Evolutionary conservation across 2,888 invertebrate species (phyloP).

Genomic region (Hydriomena furcata): DNA sequence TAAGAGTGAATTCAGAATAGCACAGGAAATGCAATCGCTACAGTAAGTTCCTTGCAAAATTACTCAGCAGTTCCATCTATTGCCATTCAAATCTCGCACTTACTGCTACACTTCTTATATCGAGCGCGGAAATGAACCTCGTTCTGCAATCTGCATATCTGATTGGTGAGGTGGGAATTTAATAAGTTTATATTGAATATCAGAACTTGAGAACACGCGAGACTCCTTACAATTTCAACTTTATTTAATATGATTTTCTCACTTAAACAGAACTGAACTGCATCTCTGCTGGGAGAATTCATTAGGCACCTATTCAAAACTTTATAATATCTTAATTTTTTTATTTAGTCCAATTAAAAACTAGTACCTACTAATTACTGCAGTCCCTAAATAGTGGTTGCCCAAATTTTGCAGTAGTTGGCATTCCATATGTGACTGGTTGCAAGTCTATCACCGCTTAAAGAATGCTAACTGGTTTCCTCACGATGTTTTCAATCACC

Average conservation of each 20-base stretch:
- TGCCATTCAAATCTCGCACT: constrained; percentile 23
- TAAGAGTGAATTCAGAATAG: constrained; percentile 14
- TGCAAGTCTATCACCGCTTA: too few relatives aligned
- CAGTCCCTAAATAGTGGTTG: too few relatives aligned
- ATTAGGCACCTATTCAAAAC: too few relatives aligned
- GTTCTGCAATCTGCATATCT: constrained; percentile 30
- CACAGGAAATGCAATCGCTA: constrained; percentile 5
- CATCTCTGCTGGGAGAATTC: too few relatives aligned
- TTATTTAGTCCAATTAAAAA: too few relatives aligned
- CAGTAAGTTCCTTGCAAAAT: constrained; percentile 7
- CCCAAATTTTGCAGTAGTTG: too few relatives aligned
- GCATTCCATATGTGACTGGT: too few relatives aligned
- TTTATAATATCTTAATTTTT: too few relatives aligned
- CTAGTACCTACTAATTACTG: too few relatives aligned
- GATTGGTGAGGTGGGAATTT: constrained; percentile 32
- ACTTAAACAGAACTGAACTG: not conserved
- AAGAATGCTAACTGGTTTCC: too few relatives aligned
- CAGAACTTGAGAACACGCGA: constrained; percentile 4
- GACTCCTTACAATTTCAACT: not conserved
- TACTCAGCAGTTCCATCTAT: constrained; percentile 10
- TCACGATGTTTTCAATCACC: too few relatives aligned
- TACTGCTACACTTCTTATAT: constrained; percentile 19
- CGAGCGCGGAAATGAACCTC: constrained; percentile 23
- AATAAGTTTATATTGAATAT: constrained; percentile 25
- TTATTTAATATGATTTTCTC: constrained; percentile 2